Percentiles rank a stretch among this genome's conserved stretches.
phyloP scores from a whole-genome alignment of 2,113 vertebrate genomes.

The Cichladusa arquata region DNA sequence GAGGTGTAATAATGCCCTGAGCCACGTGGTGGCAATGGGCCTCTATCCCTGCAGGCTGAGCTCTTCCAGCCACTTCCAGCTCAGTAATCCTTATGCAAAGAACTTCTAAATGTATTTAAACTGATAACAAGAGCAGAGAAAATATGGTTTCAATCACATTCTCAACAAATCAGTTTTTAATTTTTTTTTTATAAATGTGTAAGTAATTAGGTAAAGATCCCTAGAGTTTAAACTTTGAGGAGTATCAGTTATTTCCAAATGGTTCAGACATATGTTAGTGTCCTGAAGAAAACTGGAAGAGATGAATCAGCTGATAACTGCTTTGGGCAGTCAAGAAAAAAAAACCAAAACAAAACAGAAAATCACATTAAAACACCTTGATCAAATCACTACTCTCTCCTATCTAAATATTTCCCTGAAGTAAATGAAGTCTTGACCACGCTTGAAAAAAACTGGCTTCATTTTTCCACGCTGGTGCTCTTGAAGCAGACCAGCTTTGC shows the following conservation, averaged over 20 bases:
- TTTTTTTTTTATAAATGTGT: constrained; percentile 39
- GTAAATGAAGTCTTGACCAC: neutral
- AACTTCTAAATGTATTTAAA: constrained; percentile 35
- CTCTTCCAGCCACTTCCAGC: neutral
- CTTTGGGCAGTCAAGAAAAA: neutral
- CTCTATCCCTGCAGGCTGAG: neutral
- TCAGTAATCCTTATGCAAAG: neutral
- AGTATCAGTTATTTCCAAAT: constrained; percentile 39
- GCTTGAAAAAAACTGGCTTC: neutral
- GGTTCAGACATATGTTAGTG: constrained; percentile 34
- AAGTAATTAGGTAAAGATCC: constrained; percentile 58
- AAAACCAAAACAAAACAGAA: neutral
- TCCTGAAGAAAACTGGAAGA: constrained; percentile 36
- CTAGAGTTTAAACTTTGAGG: constrained; percentile 37
- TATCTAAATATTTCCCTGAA: constrained; percentile 16
- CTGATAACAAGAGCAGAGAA: neutral
- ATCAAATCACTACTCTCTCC: neutral
- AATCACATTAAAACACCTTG: constrained; percentile 47
- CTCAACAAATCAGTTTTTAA: constrained; percentile 18
- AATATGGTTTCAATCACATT: constrained; percentile 53
- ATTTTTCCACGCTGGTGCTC: neutral
- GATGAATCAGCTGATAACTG: constrained; percentile 43
- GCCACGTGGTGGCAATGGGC: constrained; percentile 67
- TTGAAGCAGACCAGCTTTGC: neutral
- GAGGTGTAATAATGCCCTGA: neutral